Percentiles rank a stretch among this genome's conserved stretches.
Conservation (phyloP, 2,888 invertebrate species). For the Pheosia tremula region DNA sequence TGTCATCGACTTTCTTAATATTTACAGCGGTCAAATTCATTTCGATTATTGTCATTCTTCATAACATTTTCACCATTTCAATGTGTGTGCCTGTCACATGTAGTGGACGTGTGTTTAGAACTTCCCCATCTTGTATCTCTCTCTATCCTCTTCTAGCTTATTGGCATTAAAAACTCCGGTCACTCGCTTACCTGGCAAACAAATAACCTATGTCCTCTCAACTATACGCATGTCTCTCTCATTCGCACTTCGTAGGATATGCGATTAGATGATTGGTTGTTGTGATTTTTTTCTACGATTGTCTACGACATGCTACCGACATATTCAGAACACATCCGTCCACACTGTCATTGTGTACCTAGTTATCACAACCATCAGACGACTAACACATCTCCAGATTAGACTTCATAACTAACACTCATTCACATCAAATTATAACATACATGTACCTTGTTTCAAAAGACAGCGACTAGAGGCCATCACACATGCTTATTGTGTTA, state of each 20-base stretch:
- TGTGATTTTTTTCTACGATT: slow-evolving; percentile 56
- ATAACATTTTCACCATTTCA: slow-evolving; percentile 65
- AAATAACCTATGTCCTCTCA: slow-evolving; percentile 35
- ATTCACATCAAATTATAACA: slow-evolving; percentile 62
- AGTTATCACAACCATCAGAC: slow-evolving; percentile 54
- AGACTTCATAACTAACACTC: slow-evolving; percentile 69
- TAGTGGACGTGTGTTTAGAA: slow-evolving; percentile 49
- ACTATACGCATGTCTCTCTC: slow-evolving; percentile 63
- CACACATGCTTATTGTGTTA: slow-evolving; percentile 15
- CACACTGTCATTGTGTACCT: slow-evolving; percentile 61
- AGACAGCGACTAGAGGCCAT: slow-evolving; percentile 57
- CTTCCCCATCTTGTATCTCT: slow-evolving; percentile 38
- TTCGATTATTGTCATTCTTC: slow-evolving; percentile 45
- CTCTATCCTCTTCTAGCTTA: slow-evolving; percentile 55
- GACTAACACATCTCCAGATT: slow-evolving; percentile 60
- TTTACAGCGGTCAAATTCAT: slow-evolving; percentile 30
- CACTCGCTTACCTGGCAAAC: slow-evolving; percentile 56
- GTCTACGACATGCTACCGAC: slow-evolving; percentile 54
- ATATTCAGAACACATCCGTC: slow-evolving; percentile 48
- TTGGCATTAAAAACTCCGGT: slow-evolving; percentile 55
- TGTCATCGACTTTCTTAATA: slow-evolving; percentile 1
- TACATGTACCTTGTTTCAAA: slow-evolving; percentile 48
- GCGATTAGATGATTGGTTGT: slow-evolving; percentile 65
- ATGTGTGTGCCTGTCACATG: slow-evolving; percentile 66
- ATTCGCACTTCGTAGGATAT: slow-evolving; percentile 58